Conservation (phyloP, 2,797 vertebrate genomes). For the Sebastes jordani region DNA sequence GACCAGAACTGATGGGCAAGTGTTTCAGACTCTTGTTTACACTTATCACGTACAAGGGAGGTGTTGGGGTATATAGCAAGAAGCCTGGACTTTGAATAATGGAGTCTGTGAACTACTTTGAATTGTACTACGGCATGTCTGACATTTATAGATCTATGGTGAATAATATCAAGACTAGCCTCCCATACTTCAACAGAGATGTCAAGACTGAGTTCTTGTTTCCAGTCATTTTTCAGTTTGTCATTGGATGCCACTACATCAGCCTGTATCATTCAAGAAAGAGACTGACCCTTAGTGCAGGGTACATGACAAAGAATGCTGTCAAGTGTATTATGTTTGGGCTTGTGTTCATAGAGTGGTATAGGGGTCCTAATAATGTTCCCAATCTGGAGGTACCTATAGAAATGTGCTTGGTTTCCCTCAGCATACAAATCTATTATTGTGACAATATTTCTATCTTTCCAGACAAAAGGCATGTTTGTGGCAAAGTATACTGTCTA, state of each 20-base stretch:
- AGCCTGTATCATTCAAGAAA: not conserved
- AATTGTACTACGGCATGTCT: not conserved
- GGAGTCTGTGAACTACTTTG: not conserved
- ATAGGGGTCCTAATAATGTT: not conserved
- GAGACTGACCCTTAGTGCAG: not conserved
- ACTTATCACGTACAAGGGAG: not conserved
- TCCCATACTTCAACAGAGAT: not conserved
- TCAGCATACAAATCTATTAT: too few relatives aligned
- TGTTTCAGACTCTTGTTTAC: not conserved
- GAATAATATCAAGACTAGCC: not conserved
- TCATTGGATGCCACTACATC: not conserved
- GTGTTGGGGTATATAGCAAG: not conserved
- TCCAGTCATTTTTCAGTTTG: not conserved
- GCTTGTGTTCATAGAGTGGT: not conserved
- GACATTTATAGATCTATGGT: not conserved
- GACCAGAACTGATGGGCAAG: not conserved
- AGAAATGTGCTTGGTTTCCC: too few relatives aligned
- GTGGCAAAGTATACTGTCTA: accelerated
- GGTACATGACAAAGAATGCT: not conserved
- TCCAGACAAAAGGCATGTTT: too few relatives aligned
- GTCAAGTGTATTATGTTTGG: not conserved
- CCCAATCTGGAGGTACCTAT: not conserved
- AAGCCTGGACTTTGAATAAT: not conserved
- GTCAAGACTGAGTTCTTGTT: not conserved
- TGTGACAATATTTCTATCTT: too few relatives aligned